phyloP scores from a whole-genome alignment of 1,140 invertebrate species.

The Drosophila arawakana region DNA sequence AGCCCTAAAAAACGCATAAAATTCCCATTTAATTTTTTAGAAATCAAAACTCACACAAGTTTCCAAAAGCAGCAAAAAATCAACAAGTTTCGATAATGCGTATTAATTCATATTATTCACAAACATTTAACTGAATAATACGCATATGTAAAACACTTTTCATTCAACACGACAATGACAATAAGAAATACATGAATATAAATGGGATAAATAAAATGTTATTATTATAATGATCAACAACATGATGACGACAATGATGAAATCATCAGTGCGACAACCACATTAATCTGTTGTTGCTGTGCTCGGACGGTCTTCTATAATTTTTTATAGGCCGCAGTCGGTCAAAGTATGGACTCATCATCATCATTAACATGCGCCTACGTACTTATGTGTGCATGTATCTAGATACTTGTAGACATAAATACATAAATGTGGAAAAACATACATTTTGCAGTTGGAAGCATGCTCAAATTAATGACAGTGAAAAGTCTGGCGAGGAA shows the following conservation, averaged over 20 bases:
- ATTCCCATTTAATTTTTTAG: too few species aligned
- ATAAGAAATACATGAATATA: constrained; percentile 16
- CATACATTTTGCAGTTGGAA: neutral
- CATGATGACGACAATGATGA: constrained; percentile 23
- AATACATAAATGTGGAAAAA: neutral
- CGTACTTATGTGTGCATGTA: constrained; percentile 9
- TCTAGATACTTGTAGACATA: constrained; percentile 1
- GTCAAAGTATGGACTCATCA: constrained; percentile 40
- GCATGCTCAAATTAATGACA: constrained; percentile 55
- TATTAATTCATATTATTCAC: neutral
- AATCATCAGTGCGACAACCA: constrained; percentile 25
- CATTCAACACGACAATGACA: constrained; percentile 16
- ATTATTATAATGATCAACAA: neutral
- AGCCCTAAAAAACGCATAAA: too few species aligned
- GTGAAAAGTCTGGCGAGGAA: constrained; percentile 45
- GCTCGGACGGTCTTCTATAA: constrained; percentile 15
- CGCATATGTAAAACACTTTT: constrained; percentile 4
- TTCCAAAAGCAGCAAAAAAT: neutral
- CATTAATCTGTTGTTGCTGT: constrained; percentile 25
- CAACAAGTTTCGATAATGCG: neutral
- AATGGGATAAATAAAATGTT: constrained; percentile 28
- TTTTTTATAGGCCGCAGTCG: constrained; percentile 40
- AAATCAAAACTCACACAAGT: constrained; percentile 5
- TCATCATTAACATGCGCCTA: constrained; percentile 30
- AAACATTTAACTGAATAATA: constrained; percentile 12